A percentile compares a stretch with the other conserved stretches of the same genome.
phyloP scores from a whole-genome alignment of 37 sponge, comb jelly and placozoan genomes.

The Geodia barretti region DNA sequence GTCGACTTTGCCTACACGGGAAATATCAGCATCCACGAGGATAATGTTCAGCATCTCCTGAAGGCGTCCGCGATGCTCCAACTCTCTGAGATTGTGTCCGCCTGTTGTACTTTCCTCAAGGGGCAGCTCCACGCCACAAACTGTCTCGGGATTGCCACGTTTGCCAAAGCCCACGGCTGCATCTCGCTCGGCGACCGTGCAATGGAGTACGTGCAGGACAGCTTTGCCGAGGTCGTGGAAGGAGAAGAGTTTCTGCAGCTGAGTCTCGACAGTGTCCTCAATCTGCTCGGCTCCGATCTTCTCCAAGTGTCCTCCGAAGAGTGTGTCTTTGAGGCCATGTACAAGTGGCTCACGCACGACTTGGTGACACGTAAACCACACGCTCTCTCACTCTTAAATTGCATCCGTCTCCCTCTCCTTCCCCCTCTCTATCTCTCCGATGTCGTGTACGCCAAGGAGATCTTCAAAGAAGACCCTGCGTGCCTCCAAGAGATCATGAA shows the following conservation, averaged over 20 bases:
- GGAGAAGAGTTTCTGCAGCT: conserved; percentile 76
- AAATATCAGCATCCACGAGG: conserved; percentile 50
- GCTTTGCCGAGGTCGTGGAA: conserved; percentile 68
- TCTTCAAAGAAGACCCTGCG: conserved; percentile 16
- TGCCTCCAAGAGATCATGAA: conserved; percentile 53
- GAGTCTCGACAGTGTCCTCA: conserved; percentile 22
- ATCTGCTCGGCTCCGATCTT: conserved; percentile 58
- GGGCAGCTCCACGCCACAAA: conserved; percentile 75
- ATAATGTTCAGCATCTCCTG: conserved; percentile 66
- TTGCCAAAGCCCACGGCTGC: conserved; percentile 80
- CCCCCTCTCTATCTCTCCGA: conserved; percentile 53
- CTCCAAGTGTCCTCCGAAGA: conserved; percentile 66
- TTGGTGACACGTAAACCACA: conserved; percentile 17
- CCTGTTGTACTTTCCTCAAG: conserved; percentile 58
- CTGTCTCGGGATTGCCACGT: conserved; percentile 74
- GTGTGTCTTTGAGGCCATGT: conserved; percentile 67
- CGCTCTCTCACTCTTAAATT: conserved; percentile 32
- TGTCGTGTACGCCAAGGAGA: conserved; percentile 33
- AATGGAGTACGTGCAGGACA: conserved; percentile 48
- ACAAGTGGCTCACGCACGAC: conserved; percentile 62
- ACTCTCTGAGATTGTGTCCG: conserved; percentile 47
- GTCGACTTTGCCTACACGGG: conserved; percentile 71
- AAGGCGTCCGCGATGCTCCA: conserved; percentile 78
- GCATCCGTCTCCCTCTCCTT: conserved; percentile 58
- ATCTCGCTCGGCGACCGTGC: conserved; percentile 39